phyloP scores from a whole-genome alignment of 2,888 invertebrate genomes.

The Mermis nigrescens region DNA sequence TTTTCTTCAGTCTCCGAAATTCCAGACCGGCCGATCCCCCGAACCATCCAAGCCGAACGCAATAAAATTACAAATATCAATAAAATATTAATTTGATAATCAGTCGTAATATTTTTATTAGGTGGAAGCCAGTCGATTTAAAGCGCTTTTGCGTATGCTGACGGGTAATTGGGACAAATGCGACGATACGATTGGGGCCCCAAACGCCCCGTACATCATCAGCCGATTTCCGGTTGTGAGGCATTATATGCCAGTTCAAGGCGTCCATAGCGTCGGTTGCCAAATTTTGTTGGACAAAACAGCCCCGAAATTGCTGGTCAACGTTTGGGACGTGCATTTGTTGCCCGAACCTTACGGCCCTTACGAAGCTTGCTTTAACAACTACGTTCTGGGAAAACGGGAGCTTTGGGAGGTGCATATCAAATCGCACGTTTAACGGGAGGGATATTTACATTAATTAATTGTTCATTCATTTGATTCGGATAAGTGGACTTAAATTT shows the following conservation, averaged over 20 bases:
- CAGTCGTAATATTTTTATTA: too few species aligned
- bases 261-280: not conserved
- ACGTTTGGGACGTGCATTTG: not conserved
- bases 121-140: not conserved
- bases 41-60: too few species aligned
- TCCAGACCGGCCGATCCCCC: too few species aligned
- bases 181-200: not conserved
- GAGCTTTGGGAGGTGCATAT: not conserved
- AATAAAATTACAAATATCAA: too few species aligned
- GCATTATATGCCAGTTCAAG: slow-evolving; percentile 8
- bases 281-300: not conserved
- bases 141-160: not conserved
- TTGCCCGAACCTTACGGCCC: not conserved
- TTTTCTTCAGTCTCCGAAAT: too few species aligned
- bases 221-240: not conserved
- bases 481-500: too few species aligned
- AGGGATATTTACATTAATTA: too few species aligned
- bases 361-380: not conserved
- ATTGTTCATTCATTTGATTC: too few species aligned
- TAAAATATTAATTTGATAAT: too few species aligned
- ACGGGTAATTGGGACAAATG: not conserved
- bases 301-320: not conserved
- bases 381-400: not conserved
- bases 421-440: too few species aligned
- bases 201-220: not conserved